Base-by-base conservation (phyloP, 2,113 vertebrate genomes). In the Egretta garzetta region DNA sequence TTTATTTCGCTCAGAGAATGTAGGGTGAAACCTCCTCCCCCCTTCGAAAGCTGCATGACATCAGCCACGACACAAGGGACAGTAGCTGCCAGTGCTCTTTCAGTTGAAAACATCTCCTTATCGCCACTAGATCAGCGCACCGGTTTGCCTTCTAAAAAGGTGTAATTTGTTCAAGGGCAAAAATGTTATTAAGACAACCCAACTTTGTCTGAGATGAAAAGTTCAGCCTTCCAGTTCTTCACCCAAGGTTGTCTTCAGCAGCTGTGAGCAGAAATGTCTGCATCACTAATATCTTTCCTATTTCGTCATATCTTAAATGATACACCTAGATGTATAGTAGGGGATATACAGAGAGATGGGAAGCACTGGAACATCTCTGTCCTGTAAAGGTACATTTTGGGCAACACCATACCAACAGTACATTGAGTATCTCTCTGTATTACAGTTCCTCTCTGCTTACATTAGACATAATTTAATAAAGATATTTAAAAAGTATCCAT, bases 111-210 rank as follows among this genome's bases (percentile, higher is more conserved):
- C 32, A 62, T 23, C n/a, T 72, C n/a, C 39, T 49, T 20, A 49
- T 12, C 6, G 1, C n/a, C 66, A 35, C 21, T 23, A 33, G 8
- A 41, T 32, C 37, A 33, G 16, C 1, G 4, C 14, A 4, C 3
- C 14, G 22, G 3, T 90, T 88, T 92, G 32, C 35, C 77, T 70
- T 66, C 49, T 53, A 12, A 55, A 79, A 45, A 52, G 4, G 6
- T 39, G 7, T 7, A 3, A 80, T 45, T 86, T 66, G 8, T 53
- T 70, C 24, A 88, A 72, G 43, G 24, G 53, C 22, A 80, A 62
- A 88, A 86, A 67, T 35, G 37, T 16, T 52, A 45, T 9, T 39
- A 72, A 43, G 16, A 72, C 81, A 43, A 88, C 8, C 10, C 59
- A n/a, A 14, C 10, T 74, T 55, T 23, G 37, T n/a, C 49, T 33